Base-by-base conservation (phyloP, 2,797 vertebrate species). In the Megaceryle alcyon region DNA sequence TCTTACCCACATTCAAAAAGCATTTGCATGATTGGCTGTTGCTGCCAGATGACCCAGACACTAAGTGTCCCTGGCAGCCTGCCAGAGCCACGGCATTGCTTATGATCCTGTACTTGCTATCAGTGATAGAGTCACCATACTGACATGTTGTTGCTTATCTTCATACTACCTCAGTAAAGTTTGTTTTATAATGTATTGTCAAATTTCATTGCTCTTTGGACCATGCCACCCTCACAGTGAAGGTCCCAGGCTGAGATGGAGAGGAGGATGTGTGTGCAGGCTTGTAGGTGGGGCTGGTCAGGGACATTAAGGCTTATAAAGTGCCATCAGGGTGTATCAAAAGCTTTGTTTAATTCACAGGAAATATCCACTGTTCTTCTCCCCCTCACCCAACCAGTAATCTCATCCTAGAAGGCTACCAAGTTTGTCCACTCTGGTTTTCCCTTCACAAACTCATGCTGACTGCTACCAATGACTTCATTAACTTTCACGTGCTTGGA, bases 51-150 rank as follows among this genome's bases (percentile, higher is more conserved):
- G 29, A 44, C 4, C 12, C 1, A 3, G 57, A 19, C 4, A 7
- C 8, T n/a, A 44, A 19, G 12, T 19, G 22, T 37, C 59, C 51
- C 39, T 49, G 35, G 28, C 26, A 64, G 20, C 35, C 46, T 76
- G 33, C 35, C 19, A 39, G 66, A 73, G 20, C 17, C 18, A 13
- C 0, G 0, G 16, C 48, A 44, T 54, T 76, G 9, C 3, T 82
- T 39, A 26, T 29, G 35, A 28, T 90, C 31, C 15, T 51, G 11
- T 41, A 22, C 26, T 82, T 71, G 26, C 19, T 56, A 14, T 14
- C 53, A 85, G 44, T 56, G 54, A 35, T 25, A 3, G 44, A 90
- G 16, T 21, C 8, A 2, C 39, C 8, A 1, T n/a, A 26, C 11
- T 12, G 21, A 12, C 57, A 37, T 1, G 0, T 33, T 37, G 20